phyloP scores from a whole-genome alignment of 2,797 vertebrate species.

The Todus mexicanus region DNA sequence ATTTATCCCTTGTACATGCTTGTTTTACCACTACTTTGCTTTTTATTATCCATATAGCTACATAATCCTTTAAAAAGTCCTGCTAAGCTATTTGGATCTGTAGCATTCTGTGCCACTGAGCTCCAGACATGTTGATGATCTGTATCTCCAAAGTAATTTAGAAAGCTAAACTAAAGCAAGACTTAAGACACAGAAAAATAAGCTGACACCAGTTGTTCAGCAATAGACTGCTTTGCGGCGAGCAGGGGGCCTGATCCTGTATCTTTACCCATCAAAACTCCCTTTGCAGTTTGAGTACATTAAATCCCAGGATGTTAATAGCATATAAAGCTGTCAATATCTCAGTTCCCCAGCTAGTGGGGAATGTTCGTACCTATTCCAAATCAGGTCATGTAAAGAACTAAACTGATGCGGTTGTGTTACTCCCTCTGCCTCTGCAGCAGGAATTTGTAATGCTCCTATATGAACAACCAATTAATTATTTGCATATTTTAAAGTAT shows the following conservation, averaged over 20 bases:
- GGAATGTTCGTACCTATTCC: neutral
- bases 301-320: neutral
- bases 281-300: neutral
- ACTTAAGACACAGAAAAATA: neutral
- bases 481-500: neutral
- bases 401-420: neutral
- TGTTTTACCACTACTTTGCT: neutral
- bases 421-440: neutral
- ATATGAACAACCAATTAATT: neutral
- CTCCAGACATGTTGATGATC: neutral
- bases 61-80: neutral
- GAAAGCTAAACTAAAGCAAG: neutral
- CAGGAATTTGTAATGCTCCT: neutral
- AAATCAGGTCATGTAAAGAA: neutral
- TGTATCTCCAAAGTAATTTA: neutral
- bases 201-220: neutral
- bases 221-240: neutral
- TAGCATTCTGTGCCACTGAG: neutral
- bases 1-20: neutral
- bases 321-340: neutral
- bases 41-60: neutral
- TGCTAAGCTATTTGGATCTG: neutral
- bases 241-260: neutral
- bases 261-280: neutral
- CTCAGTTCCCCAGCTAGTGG: neutral